phyloP scores from a whole-genome alignment of 2,113 vertebrate genomes.

The Lampris megalopsis region DNA sequence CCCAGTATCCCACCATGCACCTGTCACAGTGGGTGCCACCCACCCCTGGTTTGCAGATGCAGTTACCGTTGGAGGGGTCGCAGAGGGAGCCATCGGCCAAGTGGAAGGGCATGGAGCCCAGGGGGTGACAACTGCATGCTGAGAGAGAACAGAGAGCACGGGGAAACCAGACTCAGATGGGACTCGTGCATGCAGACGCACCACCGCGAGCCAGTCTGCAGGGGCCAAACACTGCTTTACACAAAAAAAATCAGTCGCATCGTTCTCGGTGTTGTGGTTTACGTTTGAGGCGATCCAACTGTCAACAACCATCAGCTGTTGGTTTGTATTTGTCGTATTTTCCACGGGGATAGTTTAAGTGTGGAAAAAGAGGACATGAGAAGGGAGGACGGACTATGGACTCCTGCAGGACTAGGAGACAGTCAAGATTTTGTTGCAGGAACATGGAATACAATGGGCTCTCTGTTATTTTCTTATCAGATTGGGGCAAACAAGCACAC shows the following conservation, averaged over 20 bases:
- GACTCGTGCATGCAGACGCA: no score
- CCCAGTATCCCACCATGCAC: constrained; percentile 97
- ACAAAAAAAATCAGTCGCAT: no score
- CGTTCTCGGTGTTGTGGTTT: no score
- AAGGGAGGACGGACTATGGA: no score
- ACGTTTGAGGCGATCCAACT: no score
- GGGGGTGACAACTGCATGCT: constrained; percentile 92
- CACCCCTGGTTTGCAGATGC: constrained; percentile 94
- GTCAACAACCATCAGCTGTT: no score
- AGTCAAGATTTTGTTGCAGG: constrained; percentile 34
- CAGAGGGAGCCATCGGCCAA: constrained; percentile 80
- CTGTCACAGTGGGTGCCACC: constrained; percentile 89
- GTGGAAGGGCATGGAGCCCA: constrained; percentile 87
- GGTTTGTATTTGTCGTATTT: no score
- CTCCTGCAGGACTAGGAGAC: background rate
- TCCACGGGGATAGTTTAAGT: no score
- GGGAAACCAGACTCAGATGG: no score
- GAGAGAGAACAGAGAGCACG: constrained; percentile 12
- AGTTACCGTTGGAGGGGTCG: constrained; percentile 91
- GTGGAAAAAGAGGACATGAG: no score
- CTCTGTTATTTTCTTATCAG: constrained; percentile 64
- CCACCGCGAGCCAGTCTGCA: no score
- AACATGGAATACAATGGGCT: constrained; percentile 57
- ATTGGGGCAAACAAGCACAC: background rate
- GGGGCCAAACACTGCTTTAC: no score